Evolutionary conservation across 2,113 vertebrate species (phyloP), one percentile per base, ranked within the genome.

Genomic region (Ctenodactylus gundi): DNA sequence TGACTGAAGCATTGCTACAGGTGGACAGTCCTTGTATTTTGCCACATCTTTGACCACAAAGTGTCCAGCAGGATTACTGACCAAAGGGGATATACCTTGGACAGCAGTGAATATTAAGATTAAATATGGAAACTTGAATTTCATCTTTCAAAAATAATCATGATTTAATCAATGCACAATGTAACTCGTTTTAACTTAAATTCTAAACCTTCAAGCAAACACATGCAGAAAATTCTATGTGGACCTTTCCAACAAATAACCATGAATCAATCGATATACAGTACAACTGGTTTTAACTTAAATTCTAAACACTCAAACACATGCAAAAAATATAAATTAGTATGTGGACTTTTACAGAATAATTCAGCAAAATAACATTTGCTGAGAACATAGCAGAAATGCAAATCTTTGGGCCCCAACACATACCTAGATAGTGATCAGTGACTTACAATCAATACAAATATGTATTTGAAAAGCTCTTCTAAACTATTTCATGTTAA

Each of bases 51-150:
- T 93, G 44, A 85, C 77, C 72, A 98, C 96, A 97, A 93, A 98
- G 3, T 85, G 94, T 58, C 98, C 98, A 4, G 87, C 83, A 68
- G 96, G 96, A 97, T 98, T 99, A 94, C 96, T 97, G 89, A 98
- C 31, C 67, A 95, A 46, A 87, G 98, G 98, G 31, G 97, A 98
- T 95, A 99, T 97, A 88, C 98, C 99, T 99, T 97, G 49, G 46
- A 90, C 55, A 95, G 94, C 97, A 97, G 46, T 64, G 27, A 83
- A 95, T 76, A 91, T 60, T 84, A 85, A 77, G 27, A 81, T 88
- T 60, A 83, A 60, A 89, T n/a, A 72, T 20, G 29, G 0, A 25
- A 85, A 68, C 88, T 62, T 51, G 0, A 80, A 84, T 81, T 94
- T 44, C 12, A 55, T 13, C 39, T 78, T 93, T 88, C 51, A 10